A percentile compares a stretch with the other conserved stretches of the same genome.
Conservation (phyloP, 2,797 vertebrate genomes). For the Choloepus didactylus region DNA sequence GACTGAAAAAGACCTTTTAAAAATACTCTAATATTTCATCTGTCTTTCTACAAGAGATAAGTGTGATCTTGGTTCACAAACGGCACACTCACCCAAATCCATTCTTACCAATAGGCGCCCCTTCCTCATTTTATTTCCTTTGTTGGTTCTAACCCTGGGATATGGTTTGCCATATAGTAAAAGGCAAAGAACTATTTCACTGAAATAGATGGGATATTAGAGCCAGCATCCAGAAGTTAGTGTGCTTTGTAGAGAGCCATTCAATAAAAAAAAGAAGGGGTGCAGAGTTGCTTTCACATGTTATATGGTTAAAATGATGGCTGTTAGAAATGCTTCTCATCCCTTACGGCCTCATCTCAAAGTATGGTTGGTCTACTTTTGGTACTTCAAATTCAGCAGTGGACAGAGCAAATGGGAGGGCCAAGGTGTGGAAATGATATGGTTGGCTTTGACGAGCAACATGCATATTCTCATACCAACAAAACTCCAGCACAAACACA, state of each 20-base stretch:
- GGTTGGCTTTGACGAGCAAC: not conserved
- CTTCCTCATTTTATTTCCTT: not conserved
- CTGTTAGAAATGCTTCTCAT: accelerated
- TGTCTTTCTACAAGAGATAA: conserved; percentile 67
- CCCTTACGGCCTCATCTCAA: not conserved
- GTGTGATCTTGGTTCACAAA: not conserved
- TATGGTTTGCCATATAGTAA: accelerated
- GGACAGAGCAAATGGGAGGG: not conserved
- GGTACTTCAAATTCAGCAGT: not conserved
- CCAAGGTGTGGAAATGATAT: not conserved
- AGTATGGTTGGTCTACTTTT: not conserved
- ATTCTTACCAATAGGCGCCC: not conserved
- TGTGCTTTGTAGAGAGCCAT: not conserved
- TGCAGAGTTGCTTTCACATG: not conserved
- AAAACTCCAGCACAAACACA: not conserved
- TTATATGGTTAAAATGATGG: accelerated
- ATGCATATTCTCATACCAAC: conserved; percentile 17
- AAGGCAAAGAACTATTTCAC: not conserved
- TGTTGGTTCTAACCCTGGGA: not conserved
- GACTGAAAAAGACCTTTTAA: conserved; percentile 76
- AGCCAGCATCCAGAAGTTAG: not conserved
- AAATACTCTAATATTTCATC: conserved; percentile 75
- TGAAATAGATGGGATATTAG: accelerated
- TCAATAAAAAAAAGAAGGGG: not conserved
- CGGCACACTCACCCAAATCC: not conserved